Conservation (phyloP, 2,888 invertebrate species). For the Watsonalla cultraria region DNA sequence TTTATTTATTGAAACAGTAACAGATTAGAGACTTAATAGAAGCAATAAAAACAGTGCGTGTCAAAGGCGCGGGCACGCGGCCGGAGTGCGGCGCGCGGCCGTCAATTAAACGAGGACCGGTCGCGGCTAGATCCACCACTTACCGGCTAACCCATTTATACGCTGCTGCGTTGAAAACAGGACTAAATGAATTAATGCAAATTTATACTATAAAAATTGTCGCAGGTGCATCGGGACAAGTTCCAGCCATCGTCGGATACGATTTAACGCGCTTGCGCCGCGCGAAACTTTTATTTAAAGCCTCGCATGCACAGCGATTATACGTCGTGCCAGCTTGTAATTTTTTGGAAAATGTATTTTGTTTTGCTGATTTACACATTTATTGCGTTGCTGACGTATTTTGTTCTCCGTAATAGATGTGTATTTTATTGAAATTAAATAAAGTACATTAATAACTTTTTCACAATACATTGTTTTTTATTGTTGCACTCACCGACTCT, state of each 20-base stretch:
- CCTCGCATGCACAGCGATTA: slow-evolving; percentile 48
- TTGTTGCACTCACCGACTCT: too few species aligned
- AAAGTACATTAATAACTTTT: too few species aligned
- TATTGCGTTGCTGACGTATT: not conserved
- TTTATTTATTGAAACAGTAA: not conserved
- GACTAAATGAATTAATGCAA: slow-evolving; percentile 78
- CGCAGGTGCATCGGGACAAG: slow-evolving; percentile 75
- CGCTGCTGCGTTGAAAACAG: slow-evolving; percentile 65
- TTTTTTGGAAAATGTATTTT: slow-evolving; percentile 19
- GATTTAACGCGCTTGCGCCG: slow-evolving; percentile 72
- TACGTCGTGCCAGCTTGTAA: slow-evolving; percentile 35
- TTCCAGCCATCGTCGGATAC: slow-evolving; percentile 70
- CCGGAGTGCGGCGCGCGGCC: slow-evolving; percentile 19
- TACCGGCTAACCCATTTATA: slow-evolving; percentile 78
- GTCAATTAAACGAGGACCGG: slow-evolving; percentile 20
- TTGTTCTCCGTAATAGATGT: too few species aligned
- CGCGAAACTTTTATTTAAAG: slow-evolving; percentile 73
- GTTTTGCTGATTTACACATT: not conserved
- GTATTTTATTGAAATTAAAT: too few species aligned
- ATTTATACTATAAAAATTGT: slow-evolving; percentile 79
- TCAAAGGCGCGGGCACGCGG: slow-evolving; percentile 18
- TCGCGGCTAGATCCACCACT: slow-evolving; percentile 64
- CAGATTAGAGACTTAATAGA: not conserved
- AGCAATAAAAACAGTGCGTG: not conserved
- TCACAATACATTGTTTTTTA: too few species aligned